Evolutionary conservation across 2,113 vertebrate genomes (phyloP).

Genomic region (Poeciliopsis retropinna): DNA sequence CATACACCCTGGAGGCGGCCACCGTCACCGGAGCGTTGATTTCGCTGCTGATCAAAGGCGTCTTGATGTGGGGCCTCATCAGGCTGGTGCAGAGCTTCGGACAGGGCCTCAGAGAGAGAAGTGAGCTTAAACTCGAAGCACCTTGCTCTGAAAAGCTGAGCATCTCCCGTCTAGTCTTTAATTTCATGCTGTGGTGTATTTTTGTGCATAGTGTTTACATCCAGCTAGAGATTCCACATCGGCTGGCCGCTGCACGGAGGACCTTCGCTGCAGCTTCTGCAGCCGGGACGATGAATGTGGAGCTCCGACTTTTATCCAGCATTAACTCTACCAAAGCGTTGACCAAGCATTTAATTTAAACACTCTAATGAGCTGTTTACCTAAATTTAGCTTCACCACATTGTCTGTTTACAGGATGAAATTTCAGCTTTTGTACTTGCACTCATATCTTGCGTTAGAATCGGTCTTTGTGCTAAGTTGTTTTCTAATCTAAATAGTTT

Average conservation of each 20-base stretch:
- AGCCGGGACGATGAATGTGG: neutral
- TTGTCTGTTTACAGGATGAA: neutral
- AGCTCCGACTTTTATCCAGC: neutral
- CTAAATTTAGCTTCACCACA: neutral
- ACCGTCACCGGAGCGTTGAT: constrained; percentile 79
- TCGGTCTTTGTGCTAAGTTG: neutral
- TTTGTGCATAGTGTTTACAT: constrained; percentile 78
- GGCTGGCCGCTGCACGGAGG: neutral
- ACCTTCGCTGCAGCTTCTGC: neutral
- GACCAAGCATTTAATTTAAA: neutral
- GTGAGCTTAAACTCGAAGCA: constrained; percentile 69
- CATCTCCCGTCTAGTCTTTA: neutral
- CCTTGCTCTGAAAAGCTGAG: neutral
- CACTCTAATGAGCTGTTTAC: neutral
- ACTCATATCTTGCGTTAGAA: neutral
- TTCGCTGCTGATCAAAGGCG: constrained; percentile 83
- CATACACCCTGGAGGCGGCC: constrained; percentile 82
- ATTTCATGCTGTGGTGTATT: neutral
- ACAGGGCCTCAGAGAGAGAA: constrained; percentile 84
- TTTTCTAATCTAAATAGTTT: neutral
- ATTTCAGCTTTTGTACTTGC: neutral
- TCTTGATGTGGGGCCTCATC: constrained; percentile 81
- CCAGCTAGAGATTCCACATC: constrained; percentile 45
- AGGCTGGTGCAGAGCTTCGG: constrained; percentile 83
- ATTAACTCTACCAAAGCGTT: neutral